These are phyloP conservation scores for Cynopterus sphinx DNA, from an alignment of 2,797 vertebrate species.

Conservation along the genomic window DNA sequence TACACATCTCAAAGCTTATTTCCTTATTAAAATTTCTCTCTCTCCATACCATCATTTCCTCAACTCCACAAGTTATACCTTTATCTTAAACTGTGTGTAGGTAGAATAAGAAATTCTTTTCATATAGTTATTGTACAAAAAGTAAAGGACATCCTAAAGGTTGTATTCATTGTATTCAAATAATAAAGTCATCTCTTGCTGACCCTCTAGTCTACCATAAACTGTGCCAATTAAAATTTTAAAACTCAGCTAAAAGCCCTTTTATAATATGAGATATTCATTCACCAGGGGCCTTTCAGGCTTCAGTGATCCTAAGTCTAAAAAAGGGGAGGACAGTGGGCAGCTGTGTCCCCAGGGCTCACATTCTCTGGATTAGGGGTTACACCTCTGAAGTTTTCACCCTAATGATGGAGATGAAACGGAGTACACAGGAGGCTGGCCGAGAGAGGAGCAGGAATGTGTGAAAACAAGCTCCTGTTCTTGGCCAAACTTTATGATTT, in stretches of 20 bases:
- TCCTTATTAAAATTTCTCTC: constrained; percentile 59
- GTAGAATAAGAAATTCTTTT: constrained; percentile 23
- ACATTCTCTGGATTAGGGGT: background rate
- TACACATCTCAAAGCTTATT: constrained; percentile 63
- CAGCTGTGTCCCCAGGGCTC: background rate
- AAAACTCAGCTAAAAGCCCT: constrained; percentile 23
- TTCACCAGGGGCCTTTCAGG: background rate
- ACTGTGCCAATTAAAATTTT: constrained; percentile 18
- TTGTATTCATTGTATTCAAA: background rate
- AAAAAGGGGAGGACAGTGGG: background rate
- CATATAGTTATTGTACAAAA: background rate
- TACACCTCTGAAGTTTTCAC: background rate
- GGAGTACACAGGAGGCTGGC: background rate
- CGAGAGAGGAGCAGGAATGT: background rate
- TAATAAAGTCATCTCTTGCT: background rate
- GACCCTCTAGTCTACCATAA: constrained; percentile 11
- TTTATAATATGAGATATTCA: background rate
- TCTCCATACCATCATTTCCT: constrained; percentile 47
- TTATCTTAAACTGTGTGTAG: constrained; percentile 44
- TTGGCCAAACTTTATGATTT: background rate
- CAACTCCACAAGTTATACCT: constrained; percentile 51
- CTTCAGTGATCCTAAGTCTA: background rate
- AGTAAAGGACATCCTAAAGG: background rate
- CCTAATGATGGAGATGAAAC: background rate
- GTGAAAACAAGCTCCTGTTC: background rate